Percentiles rank a stretch among this genome's conserved stretches.
phyloP scores from a whole-genome alignment of 1,140 invertebrate species.

The Mamestra configurata region DNA sequence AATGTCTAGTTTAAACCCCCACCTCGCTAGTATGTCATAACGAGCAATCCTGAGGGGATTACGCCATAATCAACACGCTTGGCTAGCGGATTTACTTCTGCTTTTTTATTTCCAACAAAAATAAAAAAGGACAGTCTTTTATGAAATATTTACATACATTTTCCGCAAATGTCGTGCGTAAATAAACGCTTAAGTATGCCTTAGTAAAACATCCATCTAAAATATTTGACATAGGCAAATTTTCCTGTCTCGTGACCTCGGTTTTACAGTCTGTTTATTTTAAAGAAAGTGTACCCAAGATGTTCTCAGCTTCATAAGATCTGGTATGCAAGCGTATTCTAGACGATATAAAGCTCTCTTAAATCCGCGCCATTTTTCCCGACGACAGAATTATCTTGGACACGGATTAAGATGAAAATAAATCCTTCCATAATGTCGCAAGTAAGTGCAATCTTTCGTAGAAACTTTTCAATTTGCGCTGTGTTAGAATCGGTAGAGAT shows the following conservation, averaged over 20 bases:
- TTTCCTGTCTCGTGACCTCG: background rate
- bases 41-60: slow-evolving; percentile 23
- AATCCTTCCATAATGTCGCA: slow-evolving; percentile 28
- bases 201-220: background rate
- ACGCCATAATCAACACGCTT: slow-evolving; percentile 22
- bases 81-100: background rate
- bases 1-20: background rate
- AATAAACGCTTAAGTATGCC: background rate
- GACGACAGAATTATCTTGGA: slow-evolving; percentile 30
- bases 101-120: background rate
- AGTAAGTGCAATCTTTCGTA: slow-evolving; percentile 41
- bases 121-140: background rate
- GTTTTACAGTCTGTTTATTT: background rate
- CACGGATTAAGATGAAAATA: slow-evolving; percentile 50
- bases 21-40: slow-evolving; percentile 3
- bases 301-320: background rate
- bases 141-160: background rate
- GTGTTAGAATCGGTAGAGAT: slow-evolving; percentile 24
- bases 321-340: background rate
- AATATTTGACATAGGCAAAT: background rate
- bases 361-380: slow-evolving; percentile 22
- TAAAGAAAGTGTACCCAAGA: background rate
- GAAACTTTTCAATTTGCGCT: slow-evolving; percentile 42
- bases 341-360: slow-evolving; percentile 8
- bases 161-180: background rate